A percentile compares a stretch with the other conserved stretches of the same genome.
These are phyloP conservation scores for Rhodeus uyekii DNA, from an alignment of 2,797 vertebrate species.

Conservation along the genomic window DNA sequence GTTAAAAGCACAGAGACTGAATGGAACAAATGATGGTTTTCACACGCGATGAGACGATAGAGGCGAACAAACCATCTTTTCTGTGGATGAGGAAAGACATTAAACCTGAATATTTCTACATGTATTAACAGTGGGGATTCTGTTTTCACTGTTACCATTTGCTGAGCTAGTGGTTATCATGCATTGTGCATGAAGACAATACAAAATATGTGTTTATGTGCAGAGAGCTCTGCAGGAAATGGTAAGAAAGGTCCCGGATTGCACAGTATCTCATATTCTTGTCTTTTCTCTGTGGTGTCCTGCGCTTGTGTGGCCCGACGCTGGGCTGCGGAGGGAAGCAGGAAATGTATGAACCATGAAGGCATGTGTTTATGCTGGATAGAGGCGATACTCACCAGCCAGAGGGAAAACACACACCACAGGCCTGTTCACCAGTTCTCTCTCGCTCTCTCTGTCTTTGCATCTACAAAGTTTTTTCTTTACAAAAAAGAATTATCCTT, in stretches of 20 bases:
- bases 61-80: constrained; percentile 60
- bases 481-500: not conserved
- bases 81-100: constrained; percentile 39
- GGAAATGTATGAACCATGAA: constrained; percentile 86
- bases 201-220: constrained; percentile 9
- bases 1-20: constrained; percentile 55
- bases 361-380: constrained; percentile 86
- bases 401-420: constrained; percentile 79
- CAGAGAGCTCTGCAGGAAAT: constrained; percentile 27
- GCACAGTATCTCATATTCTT: constrained; percentile 41
- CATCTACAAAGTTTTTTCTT: not conserved
- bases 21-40: constrained; percentile 66
- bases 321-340: constrained; percentile 73
- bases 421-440: constrained; percentile 58
- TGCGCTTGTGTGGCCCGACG: constrained; percentile 77
- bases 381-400: constrained; percentile 77
- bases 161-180: not conserved
- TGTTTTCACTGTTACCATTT: not conserved
- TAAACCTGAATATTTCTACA: not conserved
- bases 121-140: not conserved
- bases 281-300: constrained; percentile 66
- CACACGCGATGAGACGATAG: constrained; percentile 62
- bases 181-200: constrained; percentile 10
- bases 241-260: constrained; percentile 27
- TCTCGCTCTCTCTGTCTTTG: constrained; percentile 39